Base-by-base conservation (phyloP, 2,888 invertebrate species). In the Gymnocheta viridis region DNA sequence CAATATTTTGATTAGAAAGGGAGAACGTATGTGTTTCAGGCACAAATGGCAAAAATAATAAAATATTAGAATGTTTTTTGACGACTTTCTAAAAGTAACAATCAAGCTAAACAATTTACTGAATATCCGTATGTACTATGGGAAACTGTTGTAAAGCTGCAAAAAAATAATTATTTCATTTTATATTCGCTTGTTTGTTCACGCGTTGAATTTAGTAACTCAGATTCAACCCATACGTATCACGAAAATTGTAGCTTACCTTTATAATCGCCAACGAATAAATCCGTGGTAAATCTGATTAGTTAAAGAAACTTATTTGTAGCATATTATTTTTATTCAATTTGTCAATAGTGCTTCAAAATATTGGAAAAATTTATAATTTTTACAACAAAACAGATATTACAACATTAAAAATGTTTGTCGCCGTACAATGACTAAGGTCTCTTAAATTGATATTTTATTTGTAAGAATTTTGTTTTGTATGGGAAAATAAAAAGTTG, bases 361-460 rank as follows among this genome's bases (percentile, higher is more conserved):
- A 29, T 41, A 17, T 38, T 27, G 2, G 14, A 51, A 47, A 69
- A 60, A 19, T 12, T 17, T 49, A 17, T 19, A 51, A 35, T 51
- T 27, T 10, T 70, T 51, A 38, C 35, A 74, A 38, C 14, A 73
- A n/a, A 32, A 32, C 54, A 35, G 19, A 47, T 64, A 62, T 74
- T 74, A 64, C 41, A 51, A 64, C 73, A 74, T 74, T 74, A 64
- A 74, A 44, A 49, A 58, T 49, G 44, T 77, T 76, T 58, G 14
- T 69, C 29, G 49, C 47, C 58, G 24, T 17, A 67, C 58, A 67
- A 58, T 77, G 76, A 77, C 76, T 60, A 60, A 69, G 29, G 22
- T 51, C n/a, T 77, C 27, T 73, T 4, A 76, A 35, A 44, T 17
- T 67, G 56, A n/a, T 27, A 35, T 38, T 47, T 76, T 76, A 29